Evolutionary conservation across 1,140 invertebrate genomes (phyloP), one percentile per base, ranked within the genome.

Genomic region (Pseudobourletiella spinata): DNA sequence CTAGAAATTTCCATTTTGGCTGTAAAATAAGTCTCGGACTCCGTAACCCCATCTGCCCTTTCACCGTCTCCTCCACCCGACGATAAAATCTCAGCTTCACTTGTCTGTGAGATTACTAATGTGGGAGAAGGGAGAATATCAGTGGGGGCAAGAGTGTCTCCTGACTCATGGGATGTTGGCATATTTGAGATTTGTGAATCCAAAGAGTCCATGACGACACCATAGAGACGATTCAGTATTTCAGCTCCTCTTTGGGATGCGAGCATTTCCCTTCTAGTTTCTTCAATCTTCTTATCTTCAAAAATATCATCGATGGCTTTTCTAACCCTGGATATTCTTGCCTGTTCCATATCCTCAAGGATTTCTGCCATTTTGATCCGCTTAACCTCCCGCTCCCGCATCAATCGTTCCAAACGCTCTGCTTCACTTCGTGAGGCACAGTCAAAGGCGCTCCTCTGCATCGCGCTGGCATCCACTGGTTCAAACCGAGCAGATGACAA

Each of bases 311-410:
- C 48, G 2, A 51, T 51, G 15, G 24, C 48, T 14, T 25, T 3
- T 26, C 48, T 24, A 18, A 51, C 8, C 22, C 48, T 51, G 4
- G 16, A 15, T 15, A 26, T 24, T 8, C 48, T 16, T 16, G 52
- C 52, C 35, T 56, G 28, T 24, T 61, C 39, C 15, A 58, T 58
- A 44, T 58, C 55, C 20, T 8, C 3, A 11, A 35, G 14, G 24
- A 30, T 3, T 24, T 15, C 20, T 4, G 25, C 8, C 30, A 29
- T 39, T 29, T 39, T 30, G 14, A 24, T 29, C 42, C 42, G 6
- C 24, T 39, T n/a, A 18, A 39, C 8, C 8, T 18, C 14, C 14
- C 26, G 43, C 16, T 52, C 43, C 16, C 22, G 6, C 8, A 3
- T 15, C n/a, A 59, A 59, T 30, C 18, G 8, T 22, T 15, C 16